Evolutionary conservation across 2,797 vertebrate species (phyloP), one percentile per base, ranked within the genome.

Genomic region (Pempheris klunzingeri): DNA sequence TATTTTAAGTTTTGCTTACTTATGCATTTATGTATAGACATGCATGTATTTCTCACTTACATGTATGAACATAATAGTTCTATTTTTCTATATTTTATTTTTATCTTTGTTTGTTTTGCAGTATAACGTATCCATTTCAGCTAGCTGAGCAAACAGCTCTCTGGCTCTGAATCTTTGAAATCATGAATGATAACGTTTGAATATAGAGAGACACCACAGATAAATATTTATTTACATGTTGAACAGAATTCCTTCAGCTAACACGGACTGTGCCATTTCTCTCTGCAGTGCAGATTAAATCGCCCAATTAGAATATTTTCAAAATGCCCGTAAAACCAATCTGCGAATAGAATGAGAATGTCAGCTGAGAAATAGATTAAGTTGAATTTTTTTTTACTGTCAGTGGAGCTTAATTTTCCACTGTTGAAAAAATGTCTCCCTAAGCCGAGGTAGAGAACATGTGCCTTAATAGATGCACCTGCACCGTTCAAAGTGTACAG

Each of bases 391-490:
- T 22, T 39, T 3, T n/a, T n/a, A 7, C 26, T 60, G 28, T 44
- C 30, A 46, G 39, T 46, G 24, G 4, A 49, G 38, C 36, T 72
- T 17, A 57, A 52, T 26, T 50, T 57, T n/a, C 53, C 2, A 10
- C 41, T 43, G 44, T 38, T 69, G n/a, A n/a, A 7, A 50, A 43
- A 65, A 76, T 64, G 20, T 34, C 39, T 52, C 58, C 53, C 46
- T 10, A 3, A 34, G 28, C 36, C 0, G 2, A 74, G 77, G 44
- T 41, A 30, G 20, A 53, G 46, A 74, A 47, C 26, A 30, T 73
- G 57, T 18, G 68, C 30, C 64, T 65, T 70, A 68, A 72, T 74
- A 76, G 65, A 76, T 64, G 53, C 83, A 81, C 77, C 86, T 81
- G 82, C 32, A 20, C 26, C 62, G 43, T 59, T 89, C 47, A 73